These are phyloP conservation scores for Meloidogyne floridensis DNA, from an alignment of 1,140 invertebrate genomes.

Conservation along the genomic window DNA sequence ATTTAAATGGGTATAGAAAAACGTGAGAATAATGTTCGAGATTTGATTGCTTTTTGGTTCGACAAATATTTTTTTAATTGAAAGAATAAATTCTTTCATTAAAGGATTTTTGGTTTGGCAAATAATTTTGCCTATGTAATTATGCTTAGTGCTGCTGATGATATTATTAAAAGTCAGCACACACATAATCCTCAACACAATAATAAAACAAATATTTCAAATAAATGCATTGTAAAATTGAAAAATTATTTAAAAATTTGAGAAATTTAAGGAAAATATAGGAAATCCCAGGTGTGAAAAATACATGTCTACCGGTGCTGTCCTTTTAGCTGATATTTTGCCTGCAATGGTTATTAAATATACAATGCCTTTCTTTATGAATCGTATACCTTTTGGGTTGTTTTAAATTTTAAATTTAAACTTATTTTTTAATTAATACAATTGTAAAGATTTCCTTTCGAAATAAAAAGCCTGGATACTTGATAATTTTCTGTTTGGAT, in stretches of 20 bases:
- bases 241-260: neutral
- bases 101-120: slow-evolving; percentile 46
- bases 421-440: no score
- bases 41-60: slow-evolving; percentile 2
- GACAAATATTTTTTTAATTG: neutral
- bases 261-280: slow-evolving; percentile 1
- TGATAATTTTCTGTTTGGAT: no score
- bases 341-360: slow-evolving; percentile 47
- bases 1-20: neutral
- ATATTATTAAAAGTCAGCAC: slow-evolving; percentile 33
- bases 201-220: neutral
- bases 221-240: neutral
- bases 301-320: slow-evolving; percentile 43
- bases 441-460: no score
- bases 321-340: slow-evolving; percentile 53
- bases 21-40: neutral
- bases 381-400: no score
- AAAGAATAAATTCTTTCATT: neutral
- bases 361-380: slow-evolving; percentile 43
- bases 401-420: no score
- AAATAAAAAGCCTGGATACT: no score
- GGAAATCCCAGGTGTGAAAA: slow-evolving; percentile 24
- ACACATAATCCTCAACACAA: neutral
- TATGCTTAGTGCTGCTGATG: slow-evolving; percentile 46
- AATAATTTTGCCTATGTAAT: slow-evolving; percentile 49